Conservation (phyloP, 2,888 invertebrate genomes). For the Dynastes tityus region DNA sequence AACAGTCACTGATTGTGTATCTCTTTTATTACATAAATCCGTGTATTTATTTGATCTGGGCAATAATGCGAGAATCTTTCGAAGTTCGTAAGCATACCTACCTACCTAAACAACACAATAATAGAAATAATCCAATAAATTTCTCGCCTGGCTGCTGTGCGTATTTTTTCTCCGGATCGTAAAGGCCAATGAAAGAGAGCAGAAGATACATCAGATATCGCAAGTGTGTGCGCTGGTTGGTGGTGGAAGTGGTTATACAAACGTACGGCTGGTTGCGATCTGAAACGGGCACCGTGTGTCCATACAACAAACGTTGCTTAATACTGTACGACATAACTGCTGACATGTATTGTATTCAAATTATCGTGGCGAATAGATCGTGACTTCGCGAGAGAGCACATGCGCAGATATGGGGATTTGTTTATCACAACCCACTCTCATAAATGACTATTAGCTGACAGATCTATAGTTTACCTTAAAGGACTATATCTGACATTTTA, state of each 20-base stretch:
- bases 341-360: constrained; percentile 71
- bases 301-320: constrained; percentile 56
- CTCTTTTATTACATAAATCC: too few species aligned
- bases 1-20: too few species aligned
- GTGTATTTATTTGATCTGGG: not conserved
- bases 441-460: constrained; percentile 70
- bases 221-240: constrained; percentile 5
- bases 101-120: not conserved
- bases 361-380: constrained; percentile 66
- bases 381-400: constrained; percentile 66
- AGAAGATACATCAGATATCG: constrained; percentile 27
- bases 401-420: constrained; percentile 69
- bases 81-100: not conserved
- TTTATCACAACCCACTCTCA: constrained; percentile 67
- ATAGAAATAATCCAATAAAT: constrained; percentile 32
- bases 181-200: constrained; percentile 29
- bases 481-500: constrained; percentile 52
- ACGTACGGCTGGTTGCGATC: constrained; percentile 21
- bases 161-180: constrained; percentile 8
- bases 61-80: not conserved
- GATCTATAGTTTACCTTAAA: constrained; percentile 67
- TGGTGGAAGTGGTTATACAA: constrained; percentile 10
- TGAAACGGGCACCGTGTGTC: constrained; percentile 48
- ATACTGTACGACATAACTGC: constrained; percentile 61
- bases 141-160: not conserved